phyloP scores from a whole-genome alignment of 92 coral and sea anemone species.

The Paramuricea clavata region DNA sequence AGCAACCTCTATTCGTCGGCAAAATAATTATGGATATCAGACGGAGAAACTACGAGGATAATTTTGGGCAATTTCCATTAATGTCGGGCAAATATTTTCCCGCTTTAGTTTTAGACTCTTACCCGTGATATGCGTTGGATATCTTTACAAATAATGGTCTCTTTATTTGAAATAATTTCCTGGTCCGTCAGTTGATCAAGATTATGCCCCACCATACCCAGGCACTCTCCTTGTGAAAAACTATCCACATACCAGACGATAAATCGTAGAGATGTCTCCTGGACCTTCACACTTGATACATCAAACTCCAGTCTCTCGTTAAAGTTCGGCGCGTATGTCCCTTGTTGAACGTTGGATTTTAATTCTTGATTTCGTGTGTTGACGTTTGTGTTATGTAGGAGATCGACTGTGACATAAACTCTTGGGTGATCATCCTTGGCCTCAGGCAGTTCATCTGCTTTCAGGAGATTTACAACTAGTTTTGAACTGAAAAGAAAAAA shows the following conservation, averaged over 20 bases:
- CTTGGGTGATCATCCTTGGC: conserved; percentile 87
- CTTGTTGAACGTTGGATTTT: conserved; percentile 91
- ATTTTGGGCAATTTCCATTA: too few relatives aligned
- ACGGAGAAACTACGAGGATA: too few relatives aligned
- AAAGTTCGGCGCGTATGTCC: conserved; percentile 82
- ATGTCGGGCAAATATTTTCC: too few relatives aligned
- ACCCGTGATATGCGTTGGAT: conserved; percentile 86
- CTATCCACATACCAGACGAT: conserved; percentile 86
- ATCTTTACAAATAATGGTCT: conserved; percentile 91
- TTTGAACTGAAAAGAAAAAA: conserved; percentile 60
- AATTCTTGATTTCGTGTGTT: conserved; percentile 77
- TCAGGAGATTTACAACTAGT: conserved; percentile 81
- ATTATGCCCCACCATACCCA: conserved; percentile 85
- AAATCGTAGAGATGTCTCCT: conserved; percentile 76
- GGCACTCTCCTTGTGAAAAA: conserved; percentile 89
- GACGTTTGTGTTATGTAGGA: conserved; percentile 59
- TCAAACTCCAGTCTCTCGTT: conserved; percentile 89
- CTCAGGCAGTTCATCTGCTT: conserved; percentile 92
- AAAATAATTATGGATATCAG: too few relatives aligned
- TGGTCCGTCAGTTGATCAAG: conserved; percentile 69
- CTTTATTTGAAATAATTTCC: conserved; percentile 70
- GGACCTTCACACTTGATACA: conserved; percentile 72
- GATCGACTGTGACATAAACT: conserved; percentile 80
- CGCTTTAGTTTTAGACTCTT: too few relatives aligned
- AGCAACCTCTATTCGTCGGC: too few relatives aligned